These are phyloP conservation scores for Esox lucius DNA, from an alignment of 2,797 vertebrate genomes.

Conservation along the genomic window DNA sequence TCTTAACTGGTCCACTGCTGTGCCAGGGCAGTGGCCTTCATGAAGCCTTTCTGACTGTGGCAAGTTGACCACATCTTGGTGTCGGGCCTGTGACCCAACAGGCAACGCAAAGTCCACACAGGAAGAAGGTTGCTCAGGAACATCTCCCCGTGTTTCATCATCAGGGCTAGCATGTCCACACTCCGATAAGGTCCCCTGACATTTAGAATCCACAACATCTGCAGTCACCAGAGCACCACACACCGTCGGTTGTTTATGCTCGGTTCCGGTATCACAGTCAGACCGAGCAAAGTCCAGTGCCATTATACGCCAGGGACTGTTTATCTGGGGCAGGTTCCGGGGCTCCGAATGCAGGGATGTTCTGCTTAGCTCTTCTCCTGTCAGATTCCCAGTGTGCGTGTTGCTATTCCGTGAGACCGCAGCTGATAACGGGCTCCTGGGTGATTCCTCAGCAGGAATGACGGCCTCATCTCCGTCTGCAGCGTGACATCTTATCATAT, in stretches of 20 bases:
- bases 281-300: slow-evolving; percentile 5
- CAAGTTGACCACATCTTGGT: background rate
- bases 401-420: background rate
- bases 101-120: background rate
- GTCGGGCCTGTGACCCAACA: background rate
- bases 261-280: background rate
- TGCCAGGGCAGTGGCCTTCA: background rate
- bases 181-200: background rate
- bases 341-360: slow-evolving; percentile 2
- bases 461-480: background rate
- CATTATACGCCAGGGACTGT: slow-evolving; percentile 9
- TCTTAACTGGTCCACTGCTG: background rate
- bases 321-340: background rate
- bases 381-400: slow-evolving; percentile 3
- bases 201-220: background rate
- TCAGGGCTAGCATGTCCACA: background rate
- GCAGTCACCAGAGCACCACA: background rate
- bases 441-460: background rate
- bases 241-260: slow-evolving; percentile 10
- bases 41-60: background rate
- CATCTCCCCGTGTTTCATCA: background rate
- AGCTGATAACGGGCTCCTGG: slow-evolving; percentile 2
- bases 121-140: background rate
- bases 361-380: slow-evolving; percentile 2
- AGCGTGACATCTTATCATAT: slow-evolving; percentile 9